Conservation (phyloP, 2,113 vertebrate genomes). For the Centropus unirufus region DNA sequence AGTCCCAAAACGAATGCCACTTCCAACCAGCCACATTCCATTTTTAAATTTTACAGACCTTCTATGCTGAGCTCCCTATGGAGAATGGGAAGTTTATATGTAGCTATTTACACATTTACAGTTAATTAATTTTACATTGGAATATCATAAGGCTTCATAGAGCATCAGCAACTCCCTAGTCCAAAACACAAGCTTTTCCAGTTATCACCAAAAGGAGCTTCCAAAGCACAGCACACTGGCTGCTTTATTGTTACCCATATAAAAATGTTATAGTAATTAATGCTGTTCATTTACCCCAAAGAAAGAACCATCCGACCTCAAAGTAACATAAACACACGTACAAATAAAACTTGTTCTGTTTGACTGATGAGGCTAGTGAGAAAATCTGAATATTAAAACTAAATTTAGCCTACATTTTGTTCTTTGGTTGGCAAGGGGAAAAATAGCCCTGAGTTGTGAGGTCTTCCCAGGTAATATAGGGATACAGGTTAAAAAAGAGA, state of each 20-base stretch:
- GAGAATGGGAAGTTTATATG: background rate
- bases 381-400: background rate
- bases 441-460: background rate
- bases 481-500: background rate
- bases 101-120: background rate
- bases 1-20: background rate
- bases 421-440: background rate
- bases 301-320: background rate
- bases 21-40: rapidly evolving
- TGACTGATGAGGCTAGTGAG: background rate
- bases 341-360: background rate
- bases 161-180: background rate
- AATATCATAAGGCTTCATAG: background rate
- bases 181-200: background rate
- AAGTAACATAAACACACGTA: background rate
- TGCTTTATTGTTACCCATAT: background rate
- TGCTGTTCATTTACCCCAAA: background rate
- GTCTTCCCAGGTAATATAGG: background rate
- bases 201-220: background rate
- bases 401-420: background rate
- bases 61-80: background rate
- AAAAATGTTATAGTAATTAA: background rate
- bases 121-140: background rate
- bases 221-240: background rate
- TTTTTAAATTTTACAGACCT: background rate